Evolutionary conservation across 2,797 vertebrate genomes (phyloP), one percentile per base, ranked within the genome.

Genomic region (Acipenser ruthenus): DNA sequence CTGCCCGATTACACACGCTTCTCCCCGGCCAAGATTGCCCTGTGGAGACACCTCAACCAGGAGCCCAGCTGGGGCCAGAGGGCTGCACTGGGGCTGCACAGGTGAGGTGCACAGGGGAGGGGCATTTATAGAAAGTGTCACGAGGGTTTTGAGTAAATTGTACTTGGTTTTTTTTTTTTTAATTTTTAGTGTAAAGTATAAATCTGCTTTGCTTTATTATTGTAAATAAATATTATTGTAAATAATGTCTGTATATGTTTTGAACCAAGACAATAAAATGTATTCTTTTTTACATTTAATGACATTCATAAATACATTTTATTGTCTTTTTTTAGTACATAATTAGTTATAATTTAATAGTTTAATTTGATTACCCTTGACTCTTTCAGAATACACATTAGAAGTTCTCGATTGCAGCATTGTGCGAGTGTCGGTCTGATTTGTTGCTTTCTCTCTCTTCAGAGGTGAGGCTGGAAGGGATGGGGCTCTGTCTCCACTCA

Each of bases 11-110:
- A 99, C 69, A 97, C 97, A 10, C 86, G 96, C 65, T 95, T 94
- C 68, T 99, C 96, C n/a, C 97, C 97, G 0, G 97, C 97, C 50
- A 99, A 98, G 85, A 95, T 99, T 48, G 96, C 94, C 65, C 89
- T 99, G 70, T 85, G 96, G 62, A 87, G 97, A 66, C 96, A 99
- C 79, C 87, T 98, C 66, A 97, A 97, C 76, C 97, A 98, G 83
- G 96, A 98, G 71, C 87, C 86, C 6, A 76, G 79, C 64, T 77
- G 79, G 6, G 69, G 74, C 67, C 81, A 37, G 23, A 37, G 23
- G 37, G 52, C 9, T 55, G 52, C 52, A 55, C 52, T 55, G n/a
- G 23, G 23, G 23, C 23, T 76, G 50, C 79, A 90, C 77, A 86
- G 90, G 90, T 91, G 49, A 60, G 79, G 70, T 4, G 18, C 37